A percentile compares a stretch with the other conserved stretches of the same genome.
phyloP scores from a whole-genome alignment of 2,888 invertebrate genomes.

The Chaetoderma sp. region DNA sequence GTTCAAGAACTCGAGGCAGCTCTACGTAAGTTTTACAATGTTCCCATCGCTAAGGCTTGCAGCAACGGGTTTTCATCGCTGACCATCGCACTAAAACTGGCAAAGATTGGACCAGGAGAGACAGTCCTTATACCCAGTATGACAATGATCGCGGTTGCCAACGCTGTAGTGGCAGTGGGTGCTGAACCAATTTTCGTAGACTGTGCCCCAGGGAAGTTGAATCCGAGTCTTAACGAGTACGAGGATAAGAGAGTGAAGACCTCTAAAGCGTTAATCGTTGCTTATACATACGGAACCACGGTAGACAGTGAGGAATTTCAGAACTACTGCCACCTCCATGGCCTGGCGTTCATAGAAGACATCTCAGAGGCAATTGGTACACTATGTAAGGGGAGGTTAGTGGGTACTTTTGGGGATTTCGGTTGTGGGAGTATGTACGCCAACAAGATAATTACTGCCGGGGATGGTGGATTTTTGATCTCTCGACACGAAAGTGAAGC shows the following conservation, averaged over 20 bases:
- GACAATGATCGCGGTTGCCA: conserved; percentile 5
- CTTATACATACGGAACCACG: neutral
- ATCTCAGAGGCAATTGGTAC: conserved; percentile 4
- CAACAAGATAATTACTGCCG: conserved; percentile 7
- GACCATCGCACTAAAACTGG: neutral
- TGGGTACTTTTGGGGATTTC: neutral
- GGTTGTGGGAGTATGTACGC: conserved; percentile 4
- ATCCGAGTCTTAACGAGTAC: neutral
- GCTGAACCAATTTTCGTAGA: conserved; percentile 1
- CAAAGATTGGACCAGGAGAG: neutral
- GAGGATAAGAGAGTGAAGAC: neutral
- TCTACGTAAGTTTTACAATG: neutral
- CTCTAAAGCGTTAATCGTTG: neutral
- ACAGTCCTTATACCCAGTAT: neutral
- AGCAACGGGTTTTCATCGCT: neutral
- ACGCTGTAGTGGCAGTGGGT: neutral
- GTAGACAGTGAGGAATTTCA: neutral
- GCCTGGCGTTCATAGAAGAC: conserved; percentile 1
- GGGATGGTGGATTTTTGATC: conserved; percentile 4
- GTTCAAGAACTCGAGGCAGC: neutral
- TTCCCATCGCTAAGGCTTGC: conserved; percentile 1
- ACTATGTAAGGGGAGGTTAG: neutral
- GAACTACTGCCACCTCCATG: neutral
- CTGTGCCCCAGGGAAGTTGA: conserved; percentile 2
- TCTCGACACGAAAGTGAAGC: neutral